These are phyloP conservation scores for Ormyrus nitidulus DNA, from an alignment of 2,888 invertebrate species.

Conservation along the genomic window DNA sequence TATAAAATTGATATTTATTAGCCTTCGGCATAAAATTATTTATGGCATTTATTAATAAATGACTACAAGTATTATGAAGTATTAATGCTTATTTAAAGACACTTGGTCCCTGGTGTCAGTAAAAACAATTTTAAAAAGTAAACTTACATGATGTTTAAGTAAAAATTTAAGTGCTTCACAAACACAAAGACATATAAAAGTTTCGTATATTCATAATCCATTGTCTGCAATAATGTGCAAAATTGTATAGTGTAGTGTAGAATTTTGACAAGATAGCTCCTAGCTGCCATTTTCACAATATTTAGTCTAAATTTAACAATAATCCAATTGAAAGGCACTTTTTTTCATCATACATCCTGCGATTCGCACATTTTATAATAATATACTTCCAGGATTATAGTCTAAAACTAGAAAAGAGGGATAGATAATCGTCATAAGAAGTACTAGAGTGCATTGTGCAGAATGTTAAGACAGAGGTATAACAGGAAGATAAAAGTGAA, in stretches of 20 bases:
- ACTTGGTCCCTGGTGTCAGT: slow-evolving; percentile 32
- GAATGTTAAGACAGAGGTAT: slow-evolving; percentile 67
- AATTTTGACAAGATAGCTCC: slow-evolving; percentile 50
- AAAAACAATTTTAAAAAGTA: slow-evolving; percentile 27
- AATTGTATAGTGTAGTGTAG: slow-evolving; percentile 29
- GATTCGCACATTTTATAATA: slow-evolving; percentile 46
- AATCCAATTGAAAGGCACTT: slow-evolving; percentile 41
- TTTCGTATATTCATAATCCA: slow-evolving; percentile 28
- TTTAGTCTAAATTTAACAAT: background rate
- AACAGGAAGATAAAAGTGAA: slow-evolving; percentile 68
- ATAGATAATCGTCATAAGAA: slow-evolving; percentile 35
- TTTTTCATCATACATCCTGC: slow-evolving; percentile 35
- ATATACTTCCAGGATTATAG: slow-evolving; percentile 36
- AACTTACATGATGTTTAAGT: slow-evolving; percentile 43
- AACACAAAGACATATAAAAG: slow-evolving; percentile 16
- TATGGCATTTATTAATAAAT: slow-evolving; percentile 33
- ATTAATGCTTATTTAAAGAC: slow-evolving; percentile 24
- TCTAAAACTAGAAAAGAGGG: slow-evolving; percentile 53
- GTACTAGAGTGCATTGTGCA: slow-evolving; percentile 65
- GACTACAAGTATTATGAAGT: slow-evolving; percentile 25
- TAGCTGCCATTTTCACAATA: slow-evolving; percentile 43
- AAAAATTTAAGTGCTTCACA: slow-evolving; percentile 33
- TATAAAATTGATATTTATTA: slow-evolving; percentile 10
- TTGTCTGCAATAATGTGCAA: slow-evolving; percentile 16
- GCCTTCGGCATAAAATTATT: slow-evolving; percentile 27